Evolutionary conservation across 2,888 invertebrate genomes (phyloP).

Genomic region (Mythimna ferrago): DNA sequence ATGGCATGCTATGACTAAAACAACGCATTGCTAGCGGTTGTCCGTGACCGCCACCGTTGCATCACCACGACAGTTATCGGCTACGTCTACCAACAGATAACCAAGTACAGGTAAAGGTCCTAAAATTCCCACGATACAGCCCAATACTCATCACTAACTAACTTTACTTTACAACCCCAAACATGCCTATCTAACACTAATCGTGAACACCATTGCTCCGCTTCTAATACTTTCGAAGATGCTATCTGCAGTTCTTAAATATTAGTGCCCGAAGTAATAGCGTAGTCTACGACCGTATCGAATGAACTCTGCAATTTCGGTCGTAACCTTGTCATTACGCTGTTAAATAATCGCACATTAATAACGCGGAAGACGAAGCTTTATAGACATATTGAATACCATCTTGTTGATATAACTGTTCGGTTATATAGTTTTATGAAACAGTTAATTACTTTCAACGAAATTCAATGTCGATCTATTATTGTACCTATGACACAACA

Average conservation of each 20-base stretch:
- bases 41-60: conserved; percentile 75
- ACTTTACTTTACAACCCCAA: conserved; percentile 20
- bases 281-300: conserved; percentile 6
- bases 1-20: conserved; percentile 64
- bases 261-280: conserved; percentile 17
- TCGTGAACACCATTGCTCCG: conserved; percentile 23
- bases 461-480: conserved; percentile 44
- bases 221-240: conserved; percentile 35
- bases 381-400: conserved; percentile 16
- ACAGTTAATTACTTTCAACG: conserved; percentile 42
- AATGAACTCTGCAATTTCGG: conserved; percentile 41
- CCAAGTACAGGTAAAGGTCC: conserved; percentile 60
- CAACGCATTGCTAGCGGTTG: conserved; percentile 65
- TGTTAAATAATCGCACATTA: conserved; percentile 26
- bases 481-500: conserved; percentile 25
- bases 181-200: conserved; percentile 28
- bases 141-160: conserved; percentile 47
- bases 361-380: conserved; percentile 41
- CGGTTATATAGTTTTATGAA: conserved; percentile 15
- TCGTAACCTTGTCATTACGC: conserved; percentile 43
- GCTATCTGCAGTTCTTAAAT: conserved; percentile 19
- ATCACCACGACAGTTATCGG: conserved; percentile 54
- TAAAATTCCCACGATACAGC: conserved; percentile 66
- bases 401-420: conserved; percentile 11
- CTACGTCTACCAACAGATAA: conserved; percentile 36